A percentile compares a stretch with the other conserved stretches of the same genome.
Evolutionary conservation across 2,113 vertebrate species (phyloP).

Genomic region (Piaya cayana): DNA sequence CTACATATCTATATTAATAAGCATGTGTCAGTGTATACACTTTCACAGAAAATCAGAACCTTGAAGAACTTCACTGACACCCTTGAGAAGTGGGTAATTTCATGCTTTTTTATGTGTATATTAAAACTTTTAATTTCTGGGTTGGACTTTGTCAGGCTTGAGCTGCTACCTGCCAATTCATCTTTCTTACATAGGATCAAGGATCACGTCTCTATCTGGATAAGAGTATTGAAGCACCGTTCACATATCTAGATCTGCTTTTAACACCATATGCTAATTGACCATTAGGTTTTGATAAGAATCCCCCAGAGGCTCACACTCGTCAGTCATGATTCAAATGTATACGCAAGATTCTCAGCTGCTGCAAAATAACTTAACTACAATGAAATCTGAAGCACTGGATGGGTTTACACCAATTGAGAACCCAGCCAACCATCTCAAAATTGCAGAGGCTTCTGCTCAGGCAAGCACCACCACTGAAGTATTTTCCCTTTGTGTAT

Average conservation of each 20-base stretch:
- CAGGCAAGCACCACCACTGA: neutral
- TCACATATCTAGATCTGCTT: neutral
- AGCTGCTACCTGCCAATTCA: neutral
- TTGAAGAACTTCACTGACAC: neutral
- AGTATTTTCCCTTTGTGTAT: neutral
- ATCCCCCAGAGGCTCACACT: neutral
- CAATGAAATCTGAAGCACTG: neutral
- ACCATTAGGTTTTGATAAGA: neutral
- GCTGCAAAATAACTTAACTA: conserved; percentile 4
- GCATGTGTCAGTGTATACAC: neutral
- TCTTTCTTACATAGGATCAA: neutral
- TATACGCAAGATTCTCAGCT: neutral
- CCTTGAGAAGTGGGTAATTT: neutral
- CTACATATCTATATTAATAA: neutral
- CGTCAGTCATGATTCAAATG: neutral
- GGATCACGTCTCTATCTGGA: neutral
- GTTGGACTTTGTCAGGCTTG: neutral
- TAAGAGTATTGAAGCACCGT: neutral
- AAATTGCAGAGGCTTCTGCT: neutral
- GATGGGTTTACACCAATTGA: conserved; percentile 2
- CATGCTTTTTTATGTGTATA: neutral
- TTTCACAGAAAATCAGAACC: neutral
- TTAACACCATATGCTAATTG: conserved; percentile 12
- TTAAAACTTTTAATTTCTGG: neutral
- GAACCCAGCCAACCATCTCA: neutral